Base-by-base conservation (phyloP, 2,888 invertebrate genomes). In the Mythimna lalbum region DNA sequence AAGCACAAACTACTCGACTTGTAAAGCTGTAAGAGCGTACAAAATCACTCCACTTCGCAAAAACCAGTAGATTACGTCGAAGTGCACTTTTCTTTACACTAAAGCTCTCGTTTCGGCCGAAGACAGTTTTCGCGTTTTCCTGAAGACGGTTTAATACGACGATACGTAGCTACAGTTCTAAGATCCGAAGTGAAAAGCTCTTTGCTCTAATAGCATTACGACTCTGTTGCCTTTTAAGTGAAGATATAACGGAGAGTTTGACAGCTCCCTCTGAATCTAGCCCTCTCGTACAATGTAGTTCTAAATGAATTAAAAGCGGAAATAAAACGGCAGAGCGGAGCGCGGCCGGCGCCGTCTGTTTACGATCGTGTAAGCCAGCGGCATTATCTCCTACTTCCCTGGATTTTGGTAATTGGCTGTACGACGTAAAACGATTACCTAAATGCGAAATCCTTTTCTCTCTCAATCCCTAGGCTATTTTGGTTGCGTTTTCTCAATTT, bases 401-500 rank as follows among this genome's bases (percentile, higher is more conserved):
- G 70, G 81, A 78, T 80, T 84, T 86, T 84, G 77, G 88, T 90
- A 90, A 90, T 91, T 89, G 87, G 80, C 78, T 83, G 75, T 82
- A 74, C 83, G 86, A 85, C 81, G 83, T 87, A 87, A 88, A 89
- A 86, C 88, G 90, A 90, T 90, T 91, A 90, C 71, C 73, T 86
- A 85, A 80, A 85, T 83, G 83, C 82, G 85, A 86, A 86, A 86
- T 88, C 86, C 87, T 87, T 87, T 86, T 85, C 86, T 81, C 82
- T 85, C 84, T 60, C 83, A 88, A 89, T 89, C 89, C 90, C 89
- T 89, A 84, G 89, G 88, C 88, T 89, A 90, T 92, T 91, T 88
- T 87, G 89, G 88, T 90, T 89, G 90, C 88, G 89, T 90, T 89
- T 89, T 89, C 90, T 87, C 89, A 88, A 89, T 90, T 92, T 90